Percentiles rank a stretch among this genome's conserved stretches.
phyloP scores from a whole-genome alignment of 2,113 vertebrate species.

The Stegastes partitus region DNA sequence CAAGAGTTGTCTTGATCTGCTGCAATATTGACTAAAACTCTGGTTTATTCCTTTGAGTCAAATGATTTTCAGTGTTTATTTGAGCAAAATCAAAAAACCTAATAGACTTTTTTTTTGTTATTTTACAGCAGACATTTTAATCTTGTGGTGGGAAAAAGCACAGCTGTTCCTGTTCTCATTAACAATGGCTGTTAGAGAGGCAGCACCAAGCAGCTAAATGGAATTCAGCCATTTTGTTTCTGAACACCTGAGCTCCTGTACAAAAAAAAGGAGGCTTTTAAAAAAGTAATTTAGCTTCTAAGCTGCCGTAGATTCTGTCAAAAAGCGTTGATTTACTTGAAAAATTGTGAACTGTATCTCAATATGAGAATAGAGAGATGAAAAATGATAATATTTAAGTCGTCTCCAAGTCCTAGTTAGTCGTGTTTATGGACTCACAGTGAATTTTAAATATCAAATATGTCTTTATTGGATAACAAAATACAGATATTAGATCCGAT shows the following conservation, averaged over 20 bases:
- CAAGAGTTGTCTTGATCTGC: constrained; percentile 3
- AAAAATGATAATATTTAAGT: background rate
- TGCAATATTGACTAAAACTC: background rate
- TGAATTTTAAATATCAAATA: background rate
- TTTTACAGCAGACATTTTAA: background rate
- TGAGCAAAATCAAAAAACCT: background rate
- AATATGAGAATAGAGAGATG: constrained; percentile 11
- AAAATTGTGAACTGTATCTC: background rate
- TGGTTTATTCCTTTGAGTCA: background rate
- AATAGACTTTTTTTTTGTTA: background rate
- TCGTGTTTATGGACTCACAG: background rate
- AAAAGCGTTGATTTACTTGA: background rate
- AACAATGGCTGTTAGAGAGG: background rate
- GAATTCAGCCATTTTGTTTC: constrained; percentile 31
- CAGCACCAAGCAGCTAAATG: constrained; percentile 28
- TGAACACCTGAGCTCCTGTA: background rate
- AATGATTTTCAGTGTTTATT: background rate
- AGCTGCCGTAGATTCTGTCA: background rate
- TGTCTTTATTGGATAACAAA: constrained; percentile 22
- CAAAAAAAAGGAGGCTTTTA: background rate
- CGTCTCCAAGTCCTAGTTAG: background rate
- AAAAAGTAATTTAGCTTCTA: constrained; percentile 6
- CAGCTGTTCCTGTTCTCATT: background rate
- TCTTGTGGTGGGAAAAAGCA: background rate
- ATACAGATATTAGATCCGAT: constrained; percentile 11